Evolutionary conservation across 30 jellyfish, hydroid and myxozoan species (phyloP).

Genomic region (Pelagia noctiluca): DNA sequence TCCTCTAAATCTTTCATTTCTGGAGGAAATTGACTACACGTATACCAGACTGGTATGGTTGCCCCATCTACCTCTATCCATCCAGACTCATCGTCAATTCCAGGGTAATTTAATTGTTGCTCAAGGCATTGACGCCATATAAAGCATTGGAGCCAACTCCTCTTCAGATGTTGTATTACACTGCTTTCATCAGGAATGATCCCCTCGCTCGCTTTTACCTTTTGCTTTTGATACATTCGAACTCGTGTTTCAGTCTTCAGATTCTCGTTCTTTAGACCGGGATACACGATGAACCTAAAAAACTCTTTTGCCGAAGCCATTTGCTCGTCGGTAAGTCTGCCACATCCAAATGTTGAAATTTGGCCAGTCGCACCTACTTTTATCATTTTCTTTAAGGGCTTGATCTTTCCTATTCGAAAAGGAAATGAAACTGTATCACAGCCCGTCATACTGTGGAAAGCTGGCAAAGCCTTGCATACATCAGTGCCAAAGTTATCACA

Average conservation of each 20-base stretch:
- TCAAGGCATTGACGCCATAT: constrained; percentile 24
- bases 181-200: constrained; percentile 49
- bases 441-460: constrained; percentile 38
- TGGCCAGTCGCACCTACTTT: neutral
- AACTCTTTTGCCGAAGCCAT: constrained; percentile 49
- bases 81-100: constrained; percentile 12
- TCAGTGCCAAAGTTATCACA: constrained; percentile 22
- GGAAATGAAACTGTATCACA: constrained; percentile 35
- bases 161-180: constrained; percentile 14
- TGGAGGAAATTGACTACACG: constrained; percentile 28
- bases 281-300: constrained; percentile 28
- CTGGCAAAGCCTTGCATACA: constrained; percentile 35
- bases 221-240: constrained; percentile 39
- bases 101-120: neutral
- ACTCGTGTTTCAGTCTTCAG: constrained; percentile 20
- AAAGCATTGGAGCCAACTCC: constrained; percentile 27
- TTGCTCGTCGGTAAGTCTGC: constrained; percentile 52
- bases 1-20: constrained; percentile 27
- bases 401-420: constrained; percentile 28
- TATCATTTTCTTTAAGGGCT: constrained; percentile 25
- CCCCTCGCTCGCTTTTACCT: constrained; percentile 43
- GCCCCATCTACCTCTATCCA: constrained; percentile 8
- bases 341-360: constrained; percentile 37
- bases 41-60: constrained; percentile 25
- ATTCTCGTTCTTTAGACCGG: constrained; percentile 35